A percentile compares a stretch with the other conserved stretches of the same genome.
Evolutionary conservation across 2,888 invertebrate genomes (phyloP).

Genomic region (Smittia aterrima): DNA sequence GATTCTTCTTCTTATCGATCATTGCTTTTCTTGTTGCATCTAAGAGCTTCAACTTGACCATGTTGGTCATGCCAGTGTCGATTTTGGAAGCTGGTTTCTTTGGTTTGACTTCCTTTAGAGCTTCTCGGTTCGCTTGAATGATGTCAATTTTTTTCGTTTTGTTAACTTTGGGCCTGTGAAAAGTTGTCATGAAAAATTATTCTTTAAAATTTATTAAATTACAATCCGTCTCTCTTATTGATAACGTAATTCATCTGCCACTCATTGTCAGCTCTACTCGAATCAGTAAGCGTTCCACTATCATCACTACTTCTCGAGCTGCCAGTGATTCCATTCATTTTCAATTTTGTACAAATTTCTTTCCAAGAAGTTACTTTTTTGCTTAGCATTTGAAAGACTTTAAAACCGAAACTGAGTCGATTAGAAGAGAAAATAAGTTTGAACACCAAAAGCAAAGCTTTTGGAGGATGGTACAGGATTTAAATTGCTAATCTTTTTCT

Average conservation of each 20-base stretch:
- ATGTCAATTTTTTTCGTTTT: neutral
- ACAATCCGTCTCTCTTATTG: slow-evolving; percentile 29
- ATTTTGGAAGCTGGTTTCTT: slow-evolving; percentile 12
- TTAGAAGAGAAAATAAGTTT: too few relatives aligned
- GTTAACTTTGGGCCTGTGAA: slow-evolving; percentile 26
- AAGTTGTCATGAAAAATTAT: neutral
- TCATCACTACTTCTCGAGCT: slow-evolving; percentile 16
- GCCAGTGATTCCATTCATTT: slow-evolving; percentile 9
- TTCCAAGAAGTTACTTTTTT: slow-evolving; percentile 24
- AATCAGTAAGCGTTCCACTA: neutral
- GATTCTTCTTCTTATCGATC: slow-evolving; percentile 20
- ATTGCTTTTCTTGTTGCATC: slow-evolving; percentile 37
- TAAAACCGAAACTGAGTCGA: neutral
- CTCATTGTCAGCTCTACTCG: slow-evolving; percentile 22
- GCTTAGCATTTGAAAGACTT: neutral
- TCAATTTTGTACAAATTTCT: slow-evolving; percentile 17
- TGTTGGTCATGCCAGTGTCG: slow-evolving; percentile 23
- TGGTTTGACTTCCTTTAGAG: neutral
- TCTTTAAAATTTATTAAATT: too few relatives aligned
- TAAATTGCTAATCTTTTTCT: too few relatives aligned
- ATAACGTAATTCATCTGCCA: slow-evolving; percentile 38
- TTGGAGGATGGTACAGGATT: neutral
- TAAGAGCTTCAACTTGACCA: slow-evolving; percentile 36
- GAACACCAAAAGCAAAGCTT: neutral
- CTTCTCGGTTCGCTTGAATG: neutral